Base-by-base conservation (phyloP, 2,113 vertebrate genomes). In the Falcunculus frontatus region DNA sequence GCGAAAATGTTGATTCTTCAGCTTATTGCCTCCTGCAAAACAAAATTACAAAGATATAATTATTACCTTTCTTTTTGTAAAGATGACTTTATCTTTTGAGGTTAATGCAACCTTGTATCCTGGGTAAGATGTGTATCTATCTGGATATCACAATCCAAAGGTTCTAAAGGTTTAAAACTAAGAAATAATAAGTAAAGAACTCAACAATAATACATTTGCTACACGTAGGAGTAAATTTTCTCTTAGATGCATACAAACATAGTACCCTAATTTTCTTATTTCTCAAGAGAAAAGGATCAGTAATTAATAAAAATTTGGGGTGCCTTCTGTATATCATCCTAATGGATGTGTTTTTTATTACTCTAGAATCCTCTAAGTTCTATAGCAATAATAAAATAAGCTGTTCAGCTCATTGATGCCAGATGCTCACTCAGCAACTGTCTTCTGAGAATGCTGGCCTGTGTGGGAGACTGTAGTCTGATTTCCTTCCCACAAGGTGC, bases 1-100 rank as follows among this genome's bases (percentile, higher is more conserved):
- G 73, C 97, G 98, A 96, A 99, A 99, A 89, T 98, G 98, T 95
- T 99, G 99, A 89, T 98, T 98, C 93, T 98, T 98, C 94, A 99
- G 97, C 84, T 97, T 98, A 97, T 99, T 99, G 63, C 99, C 99
- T 63, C 99, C 99, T 99, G 97, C 41, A 97, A 96, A 95, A 97
- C 27, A 97, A 70, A 97, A 91, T 89, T 49, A 65, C 52, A 37
- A 47, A 79, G 4, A 50, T 7, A 30, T 4, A 42, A 27, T 42
- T 60, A 65, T 60, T 39, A 50, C 87, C 59, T 91, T 75, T 63
- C 2, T n/a, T 33, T 41, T 78, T 75, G 97, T 98, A 96, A 98
- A 97, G 56, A 47, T 11, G 46, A 17, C 19, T 77, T 84, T 32
- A 2, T 33, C 52, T 89, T 97, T 97, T 97, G n/a, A 84, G 8